Conservation (phyloP, 1,140 invertebrate genomes). For the Bombyx mori region ASM3026992v2 NC_085113.1:5814001-5814500, state of each 20-base stretch:
- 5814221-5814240: constrained; percentile 35
- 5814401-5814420: no score
- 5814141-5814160: constrained; percentile 42
- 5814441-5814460: no score
- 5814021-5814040: constrained; percentile 26
- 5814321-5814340: not conserved
- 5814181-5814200: constrained; percentile 37
- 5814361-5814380: no score
- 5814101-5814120: constrained; percentile 59
- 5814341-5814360: no score
- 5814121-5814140: constrained; percentile 61
- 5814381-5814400: no score
- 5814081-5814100: constrained; percentile 66
- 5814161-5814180: constrained; percentile 58
- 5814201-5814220: constrained; percentile 33
- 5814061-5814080: constrained; percentile 48
- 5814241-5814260: not conserved
- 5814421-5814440: no score
- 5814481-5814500: no score
- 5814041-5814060: constrained; percentile 47
- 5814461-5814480: no score
- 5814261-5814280: not conserved
- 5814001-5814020: no score
- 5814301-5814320: not conserved
- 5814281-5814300: not conserved